Evolutionary conservation across 2,113 vertebrate genomes (phyloP).

Genomic region (Ceyx margarethae): DNA sequence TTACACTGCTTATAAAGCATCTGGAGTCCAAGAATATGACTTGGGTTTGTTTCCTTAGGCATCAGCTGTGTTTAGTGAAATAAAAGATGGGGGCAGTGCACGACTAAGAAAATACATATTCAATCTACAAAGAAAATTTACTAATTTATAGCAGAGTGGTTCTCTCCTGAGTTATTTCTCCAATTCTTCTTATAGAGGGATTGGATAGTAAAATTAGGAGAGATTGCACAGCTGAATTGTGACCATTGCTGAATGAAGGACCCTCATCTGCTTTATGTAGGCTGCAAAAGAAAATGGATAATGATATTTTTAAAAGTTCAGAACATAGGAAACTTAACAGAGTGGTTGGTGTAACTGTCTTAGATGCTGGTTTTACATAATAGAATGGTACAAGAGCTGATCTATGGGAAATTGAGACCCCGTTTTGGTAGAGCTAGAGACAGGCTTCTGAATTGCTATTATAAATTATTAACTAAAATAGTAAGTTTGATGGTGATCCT

Average conservation of each 20-base stretch:
- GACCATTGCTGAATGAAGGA: not conserved
- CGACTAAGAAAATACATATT: not conserved
- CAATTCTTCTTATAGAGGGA: slow-evolving; percentile 9
- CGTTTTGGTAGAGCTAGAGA: not conserved
- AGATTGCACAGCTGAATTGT: slow-evolving; percentile 16
- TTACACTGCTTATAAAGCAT: not conserved
- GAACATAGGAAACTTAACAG: slow-evolving; percentile 20
- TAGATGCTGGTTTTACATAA: not conserved
- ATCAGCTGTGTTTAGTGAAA: slow-evolving; percentile 13
- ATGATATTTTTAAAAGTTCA: slow-evolving; percentile 40
- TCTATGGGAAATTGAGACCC: not conserved
- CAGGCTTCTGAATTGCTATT: not conserved
- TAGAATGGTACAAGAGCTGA: not conserved
- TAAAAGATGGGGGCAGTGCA: not conserved
- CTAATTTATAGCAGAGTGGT: not conserved
- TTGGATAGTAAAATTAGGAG: slow-evolving; percentile 24
- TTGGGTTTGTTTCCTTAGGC: slow-evolving; percentile 25
- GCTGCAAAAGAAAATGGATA: slow-evolving; percentile 56
- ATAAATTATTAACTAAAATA: not conserved
- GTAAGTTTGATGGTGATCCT: not conserved
- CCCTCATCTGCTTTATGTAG: slow-evolving; percentile 38
- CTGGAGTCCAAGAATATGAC: not conserved
- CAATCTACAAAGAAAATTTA: slow-evolving; percentile 13
- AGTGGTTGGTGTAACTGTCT: not conserved
- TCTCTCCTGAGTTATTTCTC: slow-evolving; percentile 34